Evolutionary conservation across 2,797 vertebrate genomes (phyloP).

Genomic region (Lates japonicus): DNA sequence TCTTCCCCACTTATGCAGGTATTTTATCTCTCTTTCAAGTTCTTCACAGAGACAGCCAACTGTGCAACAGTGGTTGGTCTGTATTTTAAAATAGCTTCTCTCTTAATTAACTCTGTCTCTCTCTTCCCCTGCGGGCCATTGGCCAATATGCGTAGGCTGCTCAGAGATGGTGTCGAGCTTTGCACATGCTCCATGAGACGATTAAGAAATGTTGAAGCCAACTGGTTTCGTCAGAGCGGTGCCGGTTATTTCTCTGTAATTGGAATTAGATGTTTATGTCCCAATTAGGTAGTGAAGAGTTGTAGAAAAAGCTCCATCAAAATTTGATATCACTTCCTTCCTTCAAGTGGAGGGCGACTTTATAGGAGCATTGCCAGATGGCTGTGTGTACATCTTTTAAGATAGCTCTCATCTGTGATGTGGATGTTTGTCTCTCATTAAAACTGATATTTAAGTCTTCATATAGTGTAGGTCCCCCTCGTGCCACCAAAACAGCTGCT

Average conservation of each 20-base stretch:
- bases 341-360: neutral
- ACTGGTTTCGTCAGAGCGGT: neutral
- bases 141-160: conserved; percentile 56
- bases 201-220: conserved; percentile 34
- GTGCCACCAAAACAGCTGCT: no score
- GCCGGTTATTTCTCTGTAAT: conserved; percentile 29
- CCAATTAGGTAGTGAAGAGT: conserved; percentile 6
- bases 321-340: conserved; percentile 4
- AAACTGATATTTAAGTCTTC: neutral
- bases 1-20: conserved; percentile 18
- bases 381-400: neutral
- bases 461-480: no score
- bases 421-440: neutral
- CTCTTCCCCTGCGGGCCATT: conserved; percentile 52
- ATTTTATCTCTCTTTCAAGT: conserved; percentile 32
- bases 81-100: conserved; percentile 68
- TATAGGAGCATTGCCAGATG: conserved; percentile 6
- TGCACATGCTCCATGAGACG: conserved; percentile 47
- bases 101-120: conserved; percentile 69
- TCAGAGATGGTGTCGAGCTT: conserved; percentile 48
- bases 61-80: conserved; percentile 55
- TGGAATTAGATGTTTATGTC: conserved; percentile 26
- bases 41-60: conserved; percentile 35
- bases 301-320: neutral
- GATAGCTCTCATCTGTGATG: conserved; percentile 1